Percentiles rank a stretch among this genome's conserved stretches.
Evolutionary conservation across 2,113 vertebrate genomes (phyloP).

Genomic region (Microtus pennsylvanicus): DNA sequence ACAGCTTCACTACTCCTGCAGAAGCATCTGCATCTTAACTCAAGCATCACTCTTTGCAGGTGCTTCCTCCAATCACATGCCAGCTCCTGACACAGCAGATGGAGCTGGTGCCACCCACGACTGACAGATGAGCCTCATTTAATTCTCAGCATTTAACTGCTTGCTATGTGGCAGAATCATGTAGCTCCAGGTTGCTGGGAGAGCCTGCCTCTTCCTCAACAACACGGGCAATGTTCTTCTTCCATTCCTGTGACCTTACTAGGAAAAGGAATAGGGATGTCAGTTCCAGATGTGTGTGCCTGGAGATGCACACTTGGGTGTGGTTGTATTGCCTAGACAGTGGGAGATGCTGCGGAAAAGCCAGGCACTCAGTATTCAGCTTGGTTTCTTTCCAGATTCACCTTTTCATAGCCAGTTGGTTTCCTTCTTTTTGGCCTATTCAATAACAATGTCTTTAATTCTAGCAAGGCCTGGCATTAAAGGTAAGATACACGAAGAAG

Average conservation of each 20-base stretch:
- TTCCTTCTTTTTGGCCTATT: neutral
- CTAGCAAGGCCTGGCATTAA: slow-evolving; percentile 4
- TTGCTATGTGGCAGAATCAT: slow-evolving; percentile 54
- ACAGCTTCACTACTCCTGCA: neutral
- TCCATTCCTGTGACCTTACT: neutral
- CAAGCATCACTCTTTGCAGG: neutral
- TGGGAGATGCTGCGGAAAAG: neutral
- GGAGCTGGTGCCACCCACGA: slow-evolving; percentile 47
- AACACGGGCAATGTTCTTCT: neutral
- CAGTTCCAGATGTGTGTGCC: neutral
- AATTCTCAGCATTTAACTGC: slow-evolving; percentile 56
- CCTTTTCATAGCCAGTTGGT: neutral
- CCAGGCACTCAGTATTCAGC: neutral
- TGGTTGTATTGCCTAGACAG: neutral
- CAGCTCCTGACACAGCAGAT: slow-evolving; percentile 57
- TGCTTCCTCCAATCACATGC: slow-evolving; percentile 22
- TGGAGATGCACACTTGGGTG: neutral
- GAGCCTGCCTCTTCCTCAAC: neutral
- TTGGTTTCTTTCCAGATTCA: neutral
- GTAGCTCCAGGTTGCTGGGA: neutral
- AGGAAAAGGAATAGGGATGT: neutral
- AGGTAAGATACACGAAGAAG: neutral
- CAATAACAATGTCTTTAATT: neutral
- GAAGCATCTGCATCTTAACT: neutral
- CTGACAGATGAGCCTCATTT: slow-evolving; percentile 67